A percentile compares a stretch with the other conserved stretches of the same genome.
Evolutionary conservation across 1,140 invertebrate genomes (phyloP).

Genomic region (Drosophila arizonae): DNA sequence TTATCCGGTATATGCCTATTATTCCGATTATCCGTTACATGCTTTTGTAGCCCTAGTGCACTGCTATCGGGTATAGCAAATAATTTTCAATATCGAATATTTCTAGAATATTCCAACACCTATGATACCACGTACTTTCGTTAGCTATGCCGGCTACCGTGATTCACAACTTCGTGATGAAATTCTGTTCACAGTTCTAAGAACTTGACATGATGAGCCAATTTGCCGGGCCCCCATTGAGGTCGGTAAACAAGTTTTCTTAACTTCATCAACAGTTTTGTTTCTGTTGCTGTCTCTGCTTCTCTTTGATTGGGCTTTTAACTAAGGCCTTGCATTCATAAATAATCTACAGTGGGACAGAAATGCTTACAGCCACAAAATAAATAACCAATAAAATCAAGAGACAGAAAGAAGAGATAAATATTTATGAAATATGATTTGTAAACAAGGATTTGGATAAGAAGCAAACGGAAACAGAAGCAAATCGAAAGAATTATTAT

Average conservation of each 20-base stretch:
- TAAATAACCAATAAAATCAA: slow-evolving; percentile 1
- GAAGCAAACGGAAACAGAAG: slow-evolving; percentile 59
- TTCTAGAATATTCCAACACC: background rate
- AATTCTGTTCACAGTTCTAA: slow-evolving; percentile 56
- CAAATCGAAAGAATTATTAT: slow-evolving; percentile 5
- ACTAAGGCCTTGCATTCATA: slow-evolving; percentile 38
- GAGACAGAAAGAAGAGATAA: slow-evolving; percentile 36
- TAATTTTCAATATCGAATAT: background rate
- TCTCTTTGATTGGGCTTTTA: slow-evolving; percentile 9
- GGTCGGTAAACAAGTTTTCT: slow-evolving; percentile 62
- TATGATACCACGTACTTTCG: background rate
- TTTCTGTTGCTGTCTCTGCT: background rate
- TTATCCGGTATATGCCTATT: no score
- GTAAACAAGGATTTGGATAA: slow-evolving; percentile 35
- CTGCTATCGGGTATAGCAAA: no score
- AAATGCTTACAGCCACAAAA: background rate
- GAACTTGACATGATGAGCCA: slow-evolving; percentile 62
- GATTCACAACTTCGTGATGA: slow-evolving; percentile 67
- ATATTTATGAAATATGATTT: slow-evolving; percentile 25
- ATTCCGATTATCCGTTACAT: no score
- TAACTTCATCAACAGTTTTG: slow-evolving; percentile 21
- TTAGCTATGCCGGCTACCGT: slow-evolving; percentile 29
- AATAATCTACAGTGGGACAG: slow-evolving; percentile 31
- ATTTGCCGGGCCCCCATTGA: slow-evolving; percentile 48
- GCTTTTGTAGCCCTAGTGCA: no score